Evolutionary conservation across 2,797 vertebrate genomes (phyloP).

Genomic region (Ptychobarbus kaznakovi): DNA sequence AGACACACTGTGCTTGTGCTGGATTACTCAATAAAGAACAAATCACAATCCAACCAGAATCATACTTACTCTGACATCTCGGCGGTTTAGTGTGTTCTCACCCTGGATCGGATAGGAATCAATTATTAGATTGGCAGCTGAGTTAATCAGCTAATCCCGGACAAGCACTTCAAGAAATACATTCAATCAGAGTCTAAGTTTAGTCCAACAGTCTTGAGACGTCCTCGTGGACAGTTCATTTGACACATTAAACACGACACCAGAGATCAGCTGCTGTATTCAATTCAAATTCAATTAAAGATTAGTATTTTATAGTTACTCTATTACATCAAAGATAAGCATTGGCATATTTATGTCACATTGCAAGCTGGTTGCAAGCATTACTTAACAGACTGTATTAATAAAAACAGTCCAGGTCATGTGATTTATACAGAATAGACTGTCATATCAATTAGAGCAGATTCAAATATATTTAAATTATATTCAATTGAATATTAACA

Average conservation of each 20-base stretch:
- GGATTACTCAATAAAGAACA: neutral
- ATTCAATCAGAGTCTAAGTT: constrained; percentile 31
- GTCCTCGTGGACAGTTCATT: neutral
- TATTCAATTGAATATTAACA: neutral
- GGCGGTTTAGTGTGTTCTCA: constrained; percentile 51
- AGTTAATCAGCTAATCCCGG: neutral
- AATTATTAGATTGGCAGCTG: neutral
- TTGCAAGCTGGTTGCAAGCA: neutral
- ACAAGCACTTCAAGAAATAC: neutral
- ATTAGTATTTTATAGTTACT: neutral
- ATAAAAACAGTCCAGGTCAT: neutral
- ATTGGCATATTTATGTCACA: neutral
- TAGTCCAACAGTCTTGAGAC: constrained; percentile 42
- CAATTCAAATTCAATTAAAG: neutral
- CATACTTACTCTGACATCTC: constrained; percentile 67
- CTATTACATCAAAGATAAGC: neutral
- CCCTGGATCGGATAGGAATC: constrained; percentile 31
- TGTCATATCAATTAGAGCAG: neutral
- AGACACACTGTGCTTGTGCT: neutral
- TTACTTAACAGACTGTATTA: neutral
- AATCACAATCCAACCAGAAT: neutral
- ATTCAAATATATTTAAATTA: neutral
- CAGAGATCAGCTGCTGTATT: neutral
- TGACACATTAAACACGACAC: constrained; percentile 27
- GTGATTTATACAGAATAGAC: neutral